Evolutionary conservation across 2,113 vertebrate species (phyloP).

Genomic region (Serinus canaria): DNA sequence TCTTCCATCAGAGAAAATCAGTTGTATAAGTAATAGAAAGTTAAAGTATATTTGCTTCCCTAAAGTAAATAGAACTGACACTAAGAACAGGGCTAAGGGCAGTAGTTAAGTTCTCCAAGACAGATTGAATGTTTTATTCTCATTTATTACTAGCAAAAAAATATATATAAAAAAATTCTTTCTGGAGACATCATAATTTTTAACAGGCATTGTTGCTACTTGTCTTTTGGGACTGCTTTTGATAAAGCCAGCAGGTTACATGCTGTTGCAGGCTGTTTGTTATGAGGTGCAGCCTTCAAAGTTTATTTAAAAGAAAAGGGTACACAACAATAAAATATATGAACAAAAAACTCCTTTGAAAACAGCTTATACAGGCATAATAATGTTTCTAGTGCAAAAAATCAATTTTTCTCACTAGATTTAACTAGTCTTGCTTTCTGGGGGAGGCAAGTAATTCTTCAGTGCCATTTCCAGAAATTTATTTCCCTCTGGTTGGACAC

Average conservation of each 20-base stretch:
- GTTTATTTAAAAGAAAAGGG: not conserved
- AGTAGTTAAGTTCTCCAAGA: not conserved
- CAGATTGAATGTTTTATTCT: not conserved
- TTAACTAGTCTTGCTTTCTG: not conserved
- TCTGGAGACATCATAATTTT: not conserved
- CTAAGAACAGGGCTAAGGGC: not conserved
- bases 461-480: not conserved
- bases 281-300: not conserved
- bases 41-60: not conserved
- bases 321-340: not conserved
- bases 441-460: not conserved
- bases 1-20: not conserved
- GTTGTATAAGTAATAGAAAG: not conserved
- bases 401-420: not conserved
- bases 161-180: not conserved
- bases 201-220: not conserved
- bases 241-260: not conserved
- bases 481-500: not conserved
- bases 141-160: too few species aligned
- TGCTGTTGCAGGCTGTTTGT: not conserved
- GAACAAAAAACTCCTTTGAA: not conserved
- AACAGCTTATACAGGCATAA: not conserved
- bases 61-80: not conserved
- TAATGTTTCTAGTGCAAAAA: not conserved
- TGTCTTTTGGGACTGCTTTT: not conserved